These are phyloP conservation scores for Tetramorium bicarinatum DNA, from an alignment of 2,888 invertebrate species.

Conservation along the genomic window DNA sequence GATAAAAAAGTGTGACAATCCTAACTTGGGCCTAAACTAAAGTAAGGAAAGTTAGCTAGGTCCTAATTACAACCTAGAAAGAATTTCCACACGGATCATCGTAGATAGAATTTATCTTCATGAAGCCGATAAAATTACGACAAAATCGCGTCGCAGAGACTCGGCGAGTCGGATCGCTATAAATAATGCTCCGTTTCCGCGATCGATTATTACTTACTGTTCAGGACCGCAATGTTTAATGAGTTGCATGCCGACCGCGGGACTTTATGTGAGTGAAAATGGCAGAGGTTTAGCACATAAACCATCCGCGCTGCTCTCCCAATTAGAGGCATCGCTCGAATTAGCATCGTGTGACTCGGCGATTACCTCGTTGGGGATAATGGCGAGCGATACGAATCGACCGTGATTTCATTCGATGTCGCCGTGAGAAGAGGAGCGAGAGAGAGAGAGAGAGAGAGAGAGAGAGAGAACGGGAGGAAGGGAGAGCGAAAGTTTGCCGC, in stretches of 20 bases:
- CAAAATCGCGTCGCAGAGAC: not conserved
- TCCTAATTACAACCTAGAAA: no score
- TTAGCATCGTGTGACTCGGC: constrained; percentile 22
- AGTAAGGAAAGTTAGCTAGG: no score
- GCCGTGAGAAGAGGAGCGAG: not conserved
- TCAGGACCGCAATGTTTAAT: constrained; percentile 44
- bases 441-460: not conserved
- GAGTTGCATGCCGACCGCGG: constrained; percentile 20
- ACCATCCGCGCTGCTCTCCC: not conserved
- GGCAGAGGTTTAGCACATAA: constrained; percentile 14
- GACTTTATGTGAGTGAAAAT: not conserved
- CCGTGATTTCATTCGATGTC: constrained; percentile 21
- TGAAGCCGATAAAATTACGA: not conserved
- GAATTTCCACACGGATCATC: no score
- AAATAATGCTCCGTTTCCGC: constrained; percentile 21
- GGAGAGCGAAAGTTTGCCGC: not conserved
- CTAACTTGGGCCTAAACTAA: no score
- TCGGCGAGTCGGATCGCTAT: not conserved
- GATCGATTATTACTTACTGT: constrained; percentile 52
- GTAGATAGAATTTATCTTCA: not conserved
- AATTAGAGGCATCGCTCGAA: constrained; percentile 49
- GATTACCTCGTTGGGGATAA: constrained; percentile 27
- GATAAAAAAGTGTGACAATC: no score
- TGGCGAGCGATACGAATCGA: constrained; percentile 23
- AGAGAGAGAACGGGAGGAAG: not conserved